Base-by-base conservation (phyloP, 2,797 vertebrate genomes). In the Peromyscus attwateri region DNA sequence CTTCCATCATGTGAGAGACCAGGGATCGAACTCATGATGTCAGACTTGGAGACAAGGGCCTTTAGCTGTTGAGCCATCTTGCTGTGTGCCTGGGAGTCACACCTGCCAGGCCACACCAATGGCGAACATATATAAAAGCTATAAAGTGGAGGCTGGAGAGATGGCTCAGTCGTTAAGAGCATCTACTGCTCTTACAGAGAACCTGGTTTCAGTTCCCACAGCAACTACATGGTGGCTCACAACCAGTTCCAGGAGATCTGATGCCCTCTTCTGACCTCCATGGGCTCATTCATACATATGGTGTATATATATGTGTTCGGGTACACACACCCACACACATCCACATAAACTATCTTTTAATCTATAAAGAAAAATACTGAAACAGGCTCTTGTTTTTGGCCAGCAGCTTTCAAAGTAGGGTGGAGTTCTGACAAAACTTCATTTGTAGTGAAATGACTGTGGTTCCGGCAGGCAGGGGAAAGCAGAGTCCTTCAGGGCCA, bases 31-130 rank as follows among this genome's bases (percentile, higher is more conserved):
- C 13, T 71, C 23, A 37, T 37, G 31, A 37, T 27, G 23, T 71
- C 84, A 87, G 46, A 66, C 46, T 55, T 68, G 49, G 25, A 37
- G 43, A 55, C n/a, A 57, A 37, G 85, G 62, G n/a, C 49, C 25
- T 73, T 73, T 57, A 40, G 68, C 68, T 55, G 23, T 25, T 40
- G 49, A 55, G n/a, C 68, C 27, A 75, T 70, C 49, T 52, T 66
- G 66, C 43, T 49, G n/a, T 1, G n/a, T 11, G n/a, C 4, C 79
- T 60, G 29, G 40, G 52, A 73, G 55, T n/a, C 83, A 62, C 43
- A 40, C 23, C 55, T 75, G 89, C 57, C 43, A 55, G 19, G 49
- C 34, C 27, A 57, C 52, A 70, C 0, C 0, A 0, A 70, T 1
- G 25, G 17, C 0, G 14, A 25, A n/a, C 14, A 75, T 10, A 3